Evolutionary conservation across 2,113 vertebrate genomes (phyloP).

Genomic region (Mesitornis unicolor): DNA sequence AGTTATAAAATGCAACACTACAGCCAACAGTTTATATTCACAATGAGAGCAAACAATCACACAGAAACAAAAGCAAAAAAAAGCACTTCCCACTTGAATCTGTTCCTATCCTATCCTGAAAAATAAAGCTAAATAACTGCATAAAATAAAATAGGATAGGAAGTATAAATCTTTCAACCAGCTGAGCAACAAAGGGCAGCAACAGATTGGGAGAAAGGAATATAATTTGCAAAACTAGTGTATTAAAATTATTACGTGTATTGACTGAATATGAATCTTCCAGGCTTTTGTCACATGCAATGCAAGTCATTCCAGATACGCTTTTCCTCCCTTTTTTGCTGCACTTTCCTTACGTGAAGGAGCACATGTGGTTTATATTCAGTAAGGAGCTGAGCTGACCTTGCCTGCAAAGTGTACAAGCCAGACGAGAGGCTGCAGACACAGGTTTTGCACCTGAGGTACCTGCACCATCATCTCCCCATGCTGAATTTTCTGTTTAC

Average conservation of each 20-base stretch:
- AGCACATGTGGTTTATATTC: too few relatives aligned
- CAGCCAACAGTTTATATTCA: not conserved
- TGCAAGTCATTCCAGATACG: accelerated
- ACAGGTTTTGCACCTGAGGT: not conserved
- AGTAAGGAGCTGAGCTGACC: not conserved
- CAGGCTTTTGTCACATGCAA: not conserved
- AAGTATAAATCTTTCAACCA: not conserved
- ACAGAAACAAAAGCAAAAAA: not conserved
- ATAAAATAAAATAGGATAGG: not conserved
- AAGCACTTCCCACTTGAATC: not conserved
- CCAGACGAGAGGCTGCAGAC: not conserved
- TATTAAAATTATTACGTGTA: not conserved
- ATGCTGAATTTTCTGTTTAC: not conserved
- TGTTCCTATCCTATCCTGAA: not conserved
- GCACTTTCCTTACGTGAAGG: not conserved
- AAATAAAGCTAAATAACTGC: not conserved
- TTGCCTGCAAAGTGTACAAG: accelerated
- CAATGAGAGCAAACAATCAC: not conserved
- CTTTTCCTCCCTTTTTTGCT: not conserved
- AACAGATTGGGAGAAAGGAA: not conserved
- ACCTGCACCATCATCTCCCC: not conserved
- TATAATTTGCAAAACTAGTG: not conserved
- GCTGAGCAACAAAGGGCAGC: not conserved
- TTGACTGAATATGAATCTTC: not conserved
- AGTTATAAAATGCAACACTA: not conserved